Base-by-base conservation (phyloP, 2,888 invertebrate species). In the Caenorhabditis macrosperma region DNA sequence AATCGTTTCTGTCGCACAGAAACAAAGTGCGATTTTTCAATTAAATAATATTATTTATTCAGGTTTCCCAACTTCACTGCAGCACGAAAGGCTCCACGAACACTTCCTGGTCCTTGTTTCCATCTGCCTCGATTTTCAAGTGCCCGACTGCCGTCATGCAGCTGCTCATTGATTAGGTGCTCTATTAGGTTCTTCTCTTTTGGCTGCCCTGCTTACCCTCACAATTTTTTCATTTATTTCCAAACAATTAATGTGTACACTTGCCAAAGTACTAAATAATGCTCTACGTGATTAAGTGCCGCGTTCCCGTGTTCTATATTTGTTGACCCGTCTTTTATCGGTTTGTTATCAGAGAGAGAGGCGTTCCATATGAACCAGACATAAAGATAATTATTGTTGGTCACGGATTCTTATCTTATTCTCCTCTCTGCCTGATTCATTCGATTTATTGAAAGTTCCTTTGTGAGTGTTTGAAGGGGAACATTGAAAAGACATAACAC, bases 121-220 rank as follows among this genome's bases (percentile, higher is more conserved):
- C 72, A 72, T 55, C 72, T 72, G 72, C 54, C 38, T 12, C 48
- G 41, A 46, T 72, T 72, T 72, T 72, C 63, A 72, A 72, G 72
- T 72, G 33, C 38, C 48, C 46, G 44, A 64, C 55, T 12, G 33
- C 22, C 59, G 30, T 35, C 24, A 4, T n/a, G 57, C 72, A 72
- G 63, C 63, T 72, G 72, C 55, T 72, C 55, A 48, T 63, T 57
- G 55, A 63, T 63, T 48, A 22, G 30, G 26, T 60, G 15, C 20
- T 26, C 20, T 26, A 41, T 60, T 44, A 44, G 44, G 24, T 60
- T 33, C 30, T 30, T 54, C 15, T 54, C n/a, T n/a, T 54, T 50
- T 22, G 22, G 10, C 10, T 33, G 10, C 10, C 2, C 20, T 44
- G n/a, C 5, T 17, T 44, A 6, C 20, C 20, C 17, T 38, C 38